Base-by-base conservation (phyloP, 30 jellyfish, hydroid and myxozoan genomes). In the Clytia hemisphaerica region DNA sequence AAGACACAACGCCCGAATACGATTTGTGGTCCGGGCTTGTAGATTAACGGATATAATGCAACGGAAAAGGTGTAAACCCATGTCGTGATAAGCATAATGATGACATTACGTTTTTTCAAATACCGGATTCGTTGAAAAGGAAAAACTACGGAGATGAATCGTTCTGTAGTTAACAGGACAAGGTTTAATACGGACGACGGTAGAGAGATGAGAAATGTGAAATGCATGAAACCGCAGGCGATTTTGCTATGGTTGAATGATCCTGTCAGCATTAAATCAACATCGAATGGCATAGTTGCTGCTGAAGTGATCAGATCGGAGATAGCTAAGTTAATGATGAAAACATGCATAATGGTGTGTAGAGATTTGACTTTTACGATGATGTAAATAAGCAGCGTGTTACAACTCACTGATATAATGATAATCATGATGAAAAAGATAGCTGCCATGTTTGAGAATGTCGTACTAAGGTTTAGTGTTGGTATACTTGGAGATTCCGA, bases 141-240 rank as follows among this genome's bases (percentile, higher is more conserved):
- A 37, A 57, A 77, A 47, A 50, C 44, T 49, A 85, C 42, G 30
- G 95, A 77, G 61, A 85, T 44, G 72, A 37, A 85, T 31, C 95
- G 81, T 64, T 85, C 95, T 33, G 70, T 77, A 27, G 95, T 85
- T 2, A 85, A 76, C 1, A 85, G 68, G 4, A 76, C 77, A 26
- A 85, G 46, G 58, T 85, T 85, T 42, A 78, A 54, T 19, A 89
- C 93, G 26, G 95, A 69, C 53, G 83, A 85, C 40, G 95, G 95
- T 30, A 85, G 67, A 27, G 95, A 85, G 82, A 85, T 64, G 68
- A 85, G 67, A 61, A 85, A 85, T 66, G 68, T 72, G 42, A 78
- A 67, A 58, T 80, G 76, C 58, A 57, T 68, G 25, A 85, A 69
- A 47, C 72, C 87, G 72, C 95, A 85, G 6, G 81, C 67, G 32